Percentiles rank a stretch among this genome's conserved stretches.
Conservation (phyloP, 2,113 vertebrate genomes). For the Halichoerus grypus region DNA sequence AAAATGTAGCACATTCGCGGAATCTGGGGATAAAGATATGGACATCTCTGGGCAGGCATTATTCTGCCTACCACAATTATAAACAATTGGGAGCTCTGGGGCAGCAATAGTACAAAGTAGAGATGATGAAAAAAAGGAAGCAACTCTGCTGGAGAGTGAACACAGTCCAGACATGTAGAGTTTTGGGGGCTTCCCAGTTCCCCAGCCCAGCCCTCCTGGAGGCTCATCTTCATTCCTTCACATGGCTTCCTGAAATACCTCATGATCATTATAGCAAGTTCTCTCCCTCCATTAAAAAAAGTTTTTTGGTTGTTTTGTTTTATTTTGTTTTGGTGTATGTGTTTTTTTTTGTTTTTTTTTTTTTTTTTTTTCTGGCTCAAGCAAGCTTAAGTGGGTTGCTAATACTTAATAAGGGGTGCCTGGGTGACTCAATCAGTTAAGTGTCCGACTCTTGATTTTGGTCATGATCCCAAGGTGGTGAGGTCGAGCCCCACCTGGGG, state of each 20-base stretch:
- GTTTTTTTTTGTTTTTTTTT: too few species aligned
- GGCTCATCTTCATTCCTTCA: background rate
- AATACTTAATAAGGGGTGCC: background rate
- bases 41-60: background rate
- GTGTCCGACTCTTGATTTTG: background rate
- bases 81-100: background rate
- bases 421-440: background rate
- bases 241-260: background rate
- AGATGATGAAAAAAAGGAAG: background rate
- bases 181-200: background rate
- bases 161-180: background rate
- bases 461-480: background rate
- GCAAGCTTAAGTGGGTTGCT: background rate
- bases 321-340: too few species aligned
- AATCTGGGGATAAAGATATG: background rate
- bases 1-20: background rate
- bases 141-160: background rate
- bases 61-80: background rate
- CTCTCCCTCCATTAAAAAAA: too few species aligned
- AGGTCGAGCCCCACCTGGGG: background rate
- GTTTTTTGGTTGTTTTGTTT: too few species aligned
- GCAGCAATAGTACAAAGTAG: background rate
- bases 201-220: too few species aligned
- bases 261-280: background rate
- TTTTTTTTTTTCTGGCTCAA: background rate